Base-by-base conservation (phyloP, 2,888 invertebrate species). In the Lasioglossum marginatum region DNA sequence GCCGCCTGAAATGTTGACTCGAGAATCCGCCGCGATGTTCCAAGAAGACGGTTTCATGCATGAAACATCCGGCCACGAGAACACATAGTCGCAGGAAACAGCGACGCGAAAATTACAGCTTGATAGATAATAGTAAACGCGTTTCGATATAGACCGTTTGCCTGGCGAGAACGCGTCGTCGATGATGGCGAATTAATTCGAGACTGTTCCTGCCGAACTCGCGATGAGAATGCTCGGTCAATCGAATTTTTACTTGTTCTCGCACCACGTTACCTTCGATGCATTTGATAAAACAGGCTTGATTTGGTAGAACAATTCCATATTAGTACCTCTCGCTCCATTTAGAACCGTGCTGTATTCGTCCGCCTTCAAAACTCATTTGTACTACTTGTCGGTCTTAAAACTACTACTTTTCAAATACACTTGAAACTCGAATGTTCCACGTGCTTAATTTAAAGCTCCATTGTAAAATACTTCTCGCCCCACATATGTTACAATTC, bases 1-100 rank as follows among this genome's bases (percentile, higher is more conserved):
- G 8, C 10, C 8, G 66, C 34, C 23, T 66, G 34, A 66, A 66
- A 34, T 34, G 66, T 66, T 66, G 34, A 66, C 66, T 34, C 66
- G 19, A 23, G 34, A 34, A 34, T 34, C 10, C 66, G 19, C 10
- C 8, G 34, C 19, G 66, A 66, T 34, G 34, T 66, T 34, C 10
- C 31, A 16, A 31, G 66, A 34, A 68, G 68, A 68, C 23, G 68
- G 68, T 68, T 68, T 68, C 68, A 68, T 68, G 68, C 68, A 68
- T 68, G 68, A 68, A 68, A 37, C 68, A 68, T 68, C 23, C 68
- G 23, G 40, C 4, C 23, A 1, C 12, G 4, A 1, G 34, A 16
- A 66, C 3, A 23, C 37, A 23, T 2, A 10, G 37, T 37, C n/a
- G 12, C 63, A 43, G 37, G 52, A 43, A 77, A 19, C 16, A 16